Evolutionary conservation across 2,797 vertebrate species (phyloP).

Genomic region (Nasua narica): DNA sequence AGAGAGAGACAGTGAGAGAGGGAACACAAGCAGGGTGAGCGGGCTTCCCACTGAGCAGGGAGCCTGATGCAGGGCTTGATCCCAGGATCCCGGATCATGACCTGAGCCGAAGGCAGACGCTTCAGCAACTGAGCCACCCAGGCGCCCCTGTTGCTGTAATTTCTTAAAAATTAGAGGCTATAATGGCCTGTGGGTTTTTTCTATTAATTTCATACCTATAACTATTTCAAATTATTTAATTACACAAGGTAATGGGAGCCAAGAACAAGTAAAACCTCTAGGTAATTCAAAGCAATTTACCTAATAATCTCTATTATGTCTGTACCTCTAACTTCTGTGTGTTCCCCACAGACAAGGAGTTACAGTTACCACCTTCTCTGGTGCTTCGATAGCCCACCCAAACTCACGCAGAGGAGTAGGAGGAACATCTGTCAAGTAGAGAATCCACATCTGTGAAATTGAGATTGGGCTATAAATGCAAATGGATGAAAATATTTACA

Average conservation of each 20-base stretch:
- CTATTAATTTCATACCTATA: neutral
- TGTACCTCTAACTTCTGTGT: neutral
- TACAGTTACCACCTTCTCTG: neutral
- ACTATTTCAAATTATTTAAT: neutral
- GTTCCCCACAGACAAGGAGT: neutral
- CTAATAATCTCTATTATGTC: neutral
- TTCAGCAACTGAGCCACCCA: neutral
- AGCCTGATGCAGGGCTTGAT: no score
- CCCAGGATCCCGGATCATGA: no score
- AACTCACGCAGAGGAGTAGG: neutral
- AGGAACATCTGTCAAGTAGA: neutral
- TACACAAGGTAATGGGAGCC: neutral
- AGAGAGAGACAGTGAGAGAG: no score
- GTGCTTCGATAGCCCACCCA: neutral
- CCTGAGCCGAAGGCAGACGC: neutral
- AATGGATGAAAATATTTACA: neutral
- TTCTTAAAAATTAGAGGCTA: neutral
- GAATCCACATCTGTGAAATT: neutral
- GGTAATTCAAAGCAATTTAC: neutral
- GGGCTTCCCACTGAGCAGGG: no score
- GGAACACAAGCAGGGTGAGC: no score
- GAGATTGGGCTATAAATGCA: neutral
- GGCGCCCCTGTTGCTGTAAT: neutral
- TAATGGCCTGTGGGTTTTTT: neutral
- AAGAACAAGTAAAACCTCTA: constrained; percentile 17